A percentile compares a stretch with the other conserved stretches of the same genome.
Conservation (phyloP, 2,113 vertebrate genomes). For the Phalacrocorax pelagicus region DNA sequence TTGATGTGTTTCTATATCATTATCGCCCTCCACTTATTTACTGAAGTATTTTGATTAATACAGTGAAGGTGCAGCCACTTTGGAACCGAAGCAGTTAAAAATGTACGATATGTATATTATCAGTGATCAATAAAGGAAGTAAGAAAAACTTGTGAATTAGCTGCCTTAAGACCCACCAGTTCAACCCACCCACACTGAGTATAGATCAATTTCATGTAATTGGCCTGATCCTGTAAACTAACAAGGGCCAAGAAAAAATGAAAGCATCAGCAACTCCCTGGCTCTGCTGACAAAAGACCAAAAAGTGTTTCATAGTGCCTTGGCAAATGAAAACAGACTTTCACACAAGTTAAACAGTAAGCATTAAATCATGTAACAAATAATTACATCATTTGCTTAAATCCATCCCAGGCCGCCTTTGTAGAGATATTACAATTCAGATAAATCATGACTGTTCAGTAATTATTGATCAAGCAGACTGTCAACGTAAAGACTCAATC, state of each 20-base stretch:
- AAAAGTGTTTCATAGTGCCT: not conserved
- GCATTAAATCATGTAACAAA: slow-evolving; percentile 40
- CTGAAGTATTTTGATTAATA: not conserved
- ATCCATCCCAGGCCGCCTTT: not conserved
- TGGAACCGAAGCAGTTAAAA: slow-evolving; percentile 57
- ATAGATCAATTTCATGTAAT: slow-evolving; percentile 66
- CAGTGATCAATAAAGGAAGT: slow-evolving; percentile 63
- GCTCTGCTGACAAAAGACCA: slow-evolving; percentile 15
- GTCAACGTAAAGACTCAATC: not conserved
- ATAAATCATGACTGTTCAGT: slow-evolving; percentile 15
- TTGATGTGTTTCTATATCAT: not conserved
- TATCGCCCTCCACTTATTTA: too few relatives aligned
- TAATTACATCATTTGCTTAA: slow-evolving; percentile 25
- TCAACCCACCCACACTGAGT: slow-evolving; percentile 39
- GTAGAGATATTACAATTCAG: not conserved
- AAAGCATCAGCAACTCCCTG: slow-evolving; percentile 39
- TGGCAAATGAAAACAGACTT: slow-evolving; percentile 31
- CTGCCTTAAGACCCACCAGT: slow-evolving; percentile 38
- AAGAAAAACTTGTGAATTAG: slow-evolving; percentile 66
- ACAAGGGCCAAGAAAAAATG: slow-evolving; percentile 61
- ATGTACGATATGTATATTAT: slow-evolving; percentile 49
- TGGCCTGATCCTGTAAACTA: slow-evolving; percentile 59
- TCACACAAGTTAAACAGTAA: not conserved
- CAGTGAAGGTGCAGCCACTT: slow-evolving; percentile 10
- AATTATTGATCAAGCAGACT: slow-evolving; percentile 10